A percentile compares a stretch with the other conserved stretches of the same genome.
phyloP scores from a whole-genome alignment of 2,797 vertebrate genomes.

The Chelon labrosus region DNA sequence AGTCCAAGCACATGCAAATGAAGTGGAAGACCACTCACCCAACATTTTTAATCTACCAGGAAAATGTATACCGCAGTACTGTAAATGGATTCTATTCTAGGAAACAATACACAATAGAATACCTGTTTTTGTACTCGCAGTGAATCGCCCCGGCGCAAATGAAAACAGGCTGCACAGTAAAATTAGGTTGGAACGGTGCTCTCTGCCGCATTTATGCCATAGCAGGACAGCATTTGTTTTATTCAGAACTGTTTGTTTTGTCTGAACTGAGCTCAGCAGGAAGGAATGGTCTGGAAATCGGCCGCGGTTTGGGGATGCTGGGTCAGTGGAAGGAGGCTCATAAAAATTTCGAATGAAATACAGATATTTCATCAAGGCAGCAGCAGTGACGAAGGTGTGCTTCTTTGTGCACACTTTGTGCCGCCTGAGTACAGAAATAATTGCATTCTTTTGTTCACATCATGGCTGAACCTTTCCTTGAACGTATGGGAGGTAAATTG shows the following conservation, averaged over 20 bases:
- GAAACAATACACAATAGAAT: constrained; percentile 49
- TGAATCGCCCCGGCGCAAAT: constrained; percentile 14
- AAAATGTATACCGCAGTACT: constrained; percentile 10
- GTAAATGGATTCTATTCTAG: constrained; percentile 25
- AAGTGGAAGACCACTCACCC: neutral
- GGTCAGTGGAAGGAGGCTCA: constrained; percentile 14
- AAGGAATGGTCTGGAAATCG: constrained; percentile 30
- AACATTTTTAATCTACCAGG: neutral
- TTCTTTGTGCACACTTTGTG: neutral
- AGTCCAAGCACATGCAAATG: neutral
- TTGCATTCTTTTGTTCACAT: neutral
- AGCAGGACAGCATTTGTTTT: constrained; percentile 33
- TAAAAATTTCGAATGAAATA: neutral
- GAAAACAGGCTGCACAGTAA: constrained; percentile 10
- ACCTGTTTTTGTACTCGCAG: constrained; percentile 18
- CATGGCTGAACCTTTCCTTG: constrained; percentile 2
- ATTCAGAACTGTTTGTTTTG: constrained; percentile 46
- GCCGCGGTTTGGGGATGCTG: constrained; percentile 7
- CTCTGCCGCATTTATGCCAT: constrained; percentile 6
- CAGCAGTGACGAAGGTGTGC: neutral
- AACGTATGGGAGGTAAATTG: neutral
- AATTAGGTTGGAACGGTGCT: neutral
- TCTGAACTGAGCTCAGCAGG: constrained; percentile 34
- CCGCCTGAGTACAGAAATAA: neutral
- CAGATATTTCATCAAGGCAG: constrained; percentile 1